These are phyloP conservation scores for Rattus norvegicus DNA, from an alignment of 2,113 vertebrate genomes.

Conservation along the genomic window DNA sequence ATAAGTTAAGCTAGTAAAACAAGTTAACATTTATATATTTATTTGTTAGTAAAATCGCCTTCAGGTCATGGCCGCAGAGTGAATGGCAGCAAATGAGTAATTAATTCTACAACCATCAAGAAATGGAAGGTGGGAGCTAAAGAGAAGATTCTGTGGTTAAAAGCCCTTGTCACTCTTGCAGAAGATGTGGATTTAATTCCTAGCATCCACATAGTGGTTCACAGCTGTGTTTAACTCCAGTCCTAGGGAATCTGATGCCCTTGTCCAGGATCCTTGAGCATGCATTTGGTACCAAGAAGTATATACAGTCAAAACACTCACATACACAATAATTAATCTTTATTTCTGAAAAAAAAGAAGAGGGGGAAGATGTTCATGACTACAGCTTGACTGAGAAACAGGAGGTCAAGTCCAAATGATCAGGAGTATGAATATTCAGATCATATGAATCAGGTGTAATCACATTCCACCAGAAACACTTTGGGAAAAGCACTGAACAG, in stretches of 20 bases:
- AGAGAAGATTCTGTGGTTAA: neutral
- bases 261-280: neutral
- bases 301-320: neutral
- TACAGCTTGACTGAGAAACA: conserved; percentile 90
- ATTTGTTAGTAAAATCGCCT: conserved; percentile 2
- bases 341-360: neutral
- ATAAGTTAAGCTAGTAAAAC: neutral
- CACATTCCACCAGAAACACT: conserved; percentile 94
- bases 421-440: conserved; percentile 84
- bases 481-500: conserved; percentile 97
- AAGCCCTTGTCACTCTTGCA: neutral
- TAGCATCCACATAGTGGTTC: neutral
- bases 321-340: neutral
- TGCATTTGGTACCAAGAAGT: neutral
- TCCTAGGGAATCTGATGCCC: too few species aligned
- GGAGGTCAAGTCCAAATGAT: conserved; percentile 86
- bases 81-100: neutral
- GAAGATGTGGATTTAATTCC: neutral
- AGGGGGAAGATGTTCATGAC: conserved; percentile 85
- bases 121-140: neutral
- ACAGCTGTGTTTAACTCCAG: neutral
- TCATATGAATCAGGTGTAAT: conserved; percentile 32
- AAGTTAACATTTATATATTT: conserved; percentile 6
- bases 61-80: neutral
- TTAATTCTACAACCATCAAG: neutral